Conservation (phyloP, 2,888 invertebrate species). For the Emesis russula region DNA sequence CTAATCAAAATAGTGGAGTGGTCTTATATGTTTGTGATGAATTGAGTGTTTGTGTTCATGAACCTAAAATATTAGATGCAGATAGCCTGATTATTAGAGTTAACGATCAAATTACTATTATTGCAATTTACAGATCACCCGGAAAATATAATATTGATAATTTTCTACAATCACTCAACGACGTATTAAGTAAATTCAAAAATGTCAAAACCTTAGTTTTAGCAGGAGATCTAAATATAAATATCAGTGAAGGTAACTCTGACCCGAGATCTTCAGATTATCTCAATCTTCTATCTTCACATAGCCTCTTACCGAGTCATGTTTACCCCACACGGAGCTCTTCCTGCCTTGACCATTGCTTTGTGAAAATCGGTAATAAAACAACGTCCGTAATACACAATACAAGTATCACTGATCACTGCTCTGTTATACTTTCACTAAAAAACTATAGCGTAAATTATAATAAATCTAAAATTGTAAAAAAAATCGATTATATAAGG, state of each 20-base stretch:
- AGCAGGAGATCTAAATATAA: conserved; percentile 50
- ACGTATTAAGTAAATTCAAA: background rate
- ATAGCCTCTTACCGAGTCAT: conserved; percentile 42
- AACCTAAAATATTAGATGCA: conserved; percentile 32
- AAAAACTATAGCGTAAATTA: background rate
- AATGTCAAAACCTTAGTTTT: conserved; percentile 22
- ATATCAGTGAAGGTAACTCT: conserved; percentile 20
- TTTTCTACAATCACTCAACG: conserved; percentile 33
- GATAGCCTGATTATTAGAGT: conserved; percentile 39
- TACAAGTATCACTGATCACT: conserved; percentile 54
- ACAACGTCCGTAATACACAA: conserved; percentile 32
- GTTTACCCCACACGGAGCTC: conserved; percentile 41
- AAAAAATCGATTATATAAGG: background rate
- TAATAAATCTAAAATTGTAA: background rate
- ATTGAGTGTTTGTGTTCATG: conserved; percentile 16
- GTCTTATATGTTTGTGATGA: conserved; percentile 33
- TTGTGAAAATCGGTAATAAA: conserved; percentile 28
- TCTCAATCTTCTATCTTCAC: conserved; percentile 41
- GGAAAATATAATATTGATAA: conserved; percentile 19
- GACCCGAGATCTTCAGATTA: conserved; percentile 28
- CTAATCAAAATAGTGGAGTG: conserved; percentile 52
- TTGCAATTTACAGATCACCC: conserved; percentile 51
- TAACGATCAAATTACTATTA: background rate
- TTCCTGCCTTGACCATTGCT: conserved; percentile 48
- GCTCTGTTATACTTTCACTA: conserved; percentile 12